These are phyloP conservation scores for Pogonomyrmex barbatus DNA, from an alignment of 1,140 invertebrate genomes.

Conservation along the genomic window DNA sequence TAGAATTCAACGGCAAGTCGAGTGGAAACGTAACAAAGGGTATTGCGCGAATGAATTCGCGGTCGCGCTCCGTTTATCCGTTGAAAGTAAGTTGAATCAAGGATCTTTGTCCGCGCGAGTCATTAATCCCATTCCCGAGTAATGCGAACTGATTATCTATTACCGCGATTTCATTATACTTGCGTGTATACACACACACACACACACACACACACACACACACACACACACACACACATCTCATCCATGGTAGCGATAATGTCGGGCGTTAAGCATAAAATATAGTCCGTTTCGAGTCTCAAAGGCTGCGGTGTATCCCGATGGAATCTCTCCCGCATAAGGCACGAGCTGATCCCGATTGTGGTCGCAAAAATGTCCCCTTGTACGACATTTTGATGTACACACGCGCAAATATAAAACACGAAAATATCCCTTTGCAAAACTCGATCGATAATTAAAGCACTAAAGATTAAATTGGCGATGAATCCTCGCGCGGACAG, in stretches of 20 bases:
- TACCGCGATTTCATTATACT: conserved; percentile 41
- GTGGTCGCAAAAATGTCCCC: background rate
- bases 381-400: background rate
- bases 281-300: background rate
- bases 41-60: conserved; percentile 18
- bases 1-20: background rate
- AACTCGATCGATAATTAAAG: conserved; percentile 20
- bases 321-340: conserved; percentile 3
- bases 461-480: background rate
- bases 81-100: conserved; percentile 36
- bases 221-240: background rate
- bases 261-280: conserved; percentile 3
- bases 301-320: background rate
- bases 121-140: conserved; percentile 42
- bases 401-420: too few species aligned
- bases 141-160: conserved; percentile 50
- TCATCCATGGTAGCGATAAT: conserved; percentile 37
- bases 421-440: background rate
- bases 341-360: background rate
- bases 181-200: background rate
- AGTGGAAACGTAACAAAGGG: conserved; percentile 29
- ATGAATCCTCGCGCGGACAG: conserved; percentile 35
- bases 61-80: conserved; percentile 38
- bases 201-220: too few species aligned
- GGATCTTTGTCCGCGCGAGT: conserved; percentile 5